These are phyloP conservation scores for Cinclus cinclus DNA, from an alignment of 2,113 vertebrate genomes.

Conservation along the genomic window DNA sequence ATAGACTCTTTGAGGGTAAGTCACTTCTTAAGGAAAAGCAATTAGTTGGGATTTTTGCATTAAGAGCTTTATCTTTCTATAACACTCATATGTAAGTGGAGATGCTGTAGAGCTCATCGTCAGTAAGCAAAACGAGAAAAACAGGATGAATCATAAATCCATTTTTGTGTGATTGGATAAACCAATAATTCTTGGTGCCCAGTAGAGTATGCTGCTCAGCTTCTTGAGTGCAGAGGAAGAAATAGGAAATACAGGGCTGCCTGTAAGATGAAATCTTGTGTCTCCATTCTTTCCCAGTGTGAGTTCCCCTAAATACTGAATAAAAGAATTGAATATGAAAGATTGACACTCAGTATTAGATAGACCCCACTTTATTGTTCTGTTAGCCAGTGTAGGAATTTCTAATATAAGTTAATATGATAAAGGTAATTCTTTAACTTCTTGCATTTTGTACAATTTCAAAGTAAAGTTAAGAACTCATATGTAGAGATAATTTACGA, in stretches of 20 bases:
- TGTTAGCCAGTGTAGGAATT: background rate
- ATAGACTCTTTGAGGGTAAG: conserved; percentile 92
- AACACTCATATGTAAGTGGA: background rate
- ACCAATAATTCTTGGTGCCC: background rate
- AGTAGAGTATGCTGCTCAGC: background rate
- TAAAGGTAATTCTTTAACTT: background rate
- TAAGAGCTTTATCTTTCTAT: background rate
- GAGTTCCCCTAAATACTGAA: background rate
- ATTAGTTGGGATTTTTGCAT: background rate
- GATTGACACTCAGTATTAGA: background rate
- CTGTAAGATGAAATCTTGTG: background rate
- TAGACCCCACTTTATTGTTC: background rate
- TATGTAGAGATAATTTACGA: background rate
- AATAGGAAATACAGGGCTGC: background rate
- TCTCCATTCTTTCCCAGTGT: background rate
- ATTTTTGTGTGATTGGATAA: background rate
- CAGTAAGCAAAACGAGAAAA: background rate
- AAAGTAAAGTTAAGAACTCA: background rate
- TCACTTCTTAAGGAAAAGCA: background rate
- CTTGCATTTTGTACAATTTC: background rate
- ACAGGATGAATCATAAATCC: background rate
- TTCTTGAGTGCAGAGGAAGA: background rate
- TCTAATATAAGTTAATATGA: background rate
- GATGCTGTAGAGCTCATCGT: background rate
- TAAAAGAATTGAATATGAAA: background rate